phyloP scores from a whole-genome alignment of 2,888 invertebrate species.

The Caenorhabditis sp. region DNA sequence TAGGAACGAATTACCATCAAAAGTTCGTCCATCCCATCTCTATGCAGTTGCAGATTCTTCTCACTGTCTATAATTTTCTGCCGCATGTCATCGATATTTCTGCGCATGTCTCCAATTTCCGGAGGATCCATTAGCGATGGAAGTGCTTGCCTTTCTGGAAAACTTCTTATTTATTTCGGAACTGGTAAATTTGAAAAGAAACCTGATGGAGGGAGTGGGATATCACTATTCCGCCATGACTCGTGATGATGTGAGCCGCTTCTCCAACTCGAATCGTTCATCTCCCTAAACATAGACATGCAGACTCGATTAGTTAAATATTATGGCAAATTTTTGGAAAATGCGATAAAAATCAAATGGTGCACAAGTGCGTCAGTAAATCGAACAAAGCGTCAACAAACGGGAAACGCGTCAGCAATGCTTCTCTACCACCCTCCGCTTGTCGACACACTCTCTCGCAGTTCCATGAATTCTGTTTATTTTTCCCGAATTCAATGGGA shows the following conservation, averaged over 20 bases:
- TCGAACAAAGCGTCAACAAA: conserved; percentile 2
- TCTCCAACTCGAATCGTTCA: conserved; percentile 52
- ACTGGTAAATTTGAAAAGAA: neutral
- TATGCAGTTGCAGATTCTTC: conserved; percentile 94
- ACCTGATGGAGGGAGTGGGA: conserved; percentile 60
- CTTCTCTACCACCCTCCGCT: conserved; percentile 18
- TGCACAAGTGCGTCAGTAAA: neutral
- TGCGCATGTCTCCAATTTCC: conserved; percentile 56
- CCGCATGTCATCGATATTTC: conserved; percentile 78
- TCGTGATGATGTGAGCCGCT: conserved; percentile 8
- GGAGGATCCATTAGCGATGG: conserved; percentile 60
- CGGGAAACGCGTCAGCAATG: neutral
- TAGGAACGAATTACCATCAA: conserved; percentile 13
- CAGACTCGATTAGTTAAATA: neutral
- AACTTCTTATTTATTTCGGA: neutral
- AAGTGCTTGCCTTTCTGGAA: conserved; percentile 85
- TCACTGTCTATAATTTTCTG: conserved; percentile 95
- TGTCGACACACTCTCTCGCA: conserved; percentile 22
- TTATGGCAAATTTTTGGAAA: conserved; percentile 16
- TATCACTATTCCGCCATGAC: conserved; percentile 37
- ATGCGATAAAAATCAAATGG: neutral
- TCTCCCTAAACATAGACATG: conserved; percentile 11
- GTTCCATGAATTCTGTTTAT: conserved; percentile 5
- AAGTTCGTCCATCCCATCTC: conserved; percentile 85
- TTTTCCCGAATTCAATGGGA: neutral